phyloP scores from a whole-genome alignment of 1,140 invertebrate genomes.

The Procambarus clarkii region DNA sequence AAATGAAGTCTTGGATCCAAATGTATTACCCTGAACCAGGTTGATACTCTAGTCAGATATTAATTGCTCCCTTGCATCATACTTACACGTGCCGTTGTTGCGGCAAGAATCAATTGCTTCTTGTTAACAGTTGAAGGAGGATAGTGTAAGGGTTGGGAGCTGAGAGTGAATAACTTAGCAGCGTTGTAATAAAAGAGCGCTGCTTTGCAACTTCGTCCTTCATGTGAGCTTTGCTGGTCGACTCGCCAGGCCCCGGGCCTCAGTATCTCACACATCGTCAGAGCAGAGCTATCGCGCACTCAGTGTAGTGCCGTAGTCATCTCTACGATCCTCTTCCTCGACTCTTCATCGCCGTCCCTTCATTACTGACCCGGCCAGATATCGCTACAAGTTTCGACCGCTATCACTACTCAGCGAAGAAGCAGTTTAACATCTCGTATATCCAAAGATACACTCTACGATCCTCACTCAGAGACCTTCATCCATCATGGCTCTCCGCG shows the following conservation, averaged over 20 bases:
- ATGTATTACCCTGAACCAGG: too few species aligned
- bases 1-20: too few species aligned
- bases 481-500: background rate
- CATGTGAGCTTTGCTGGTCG: background rate
- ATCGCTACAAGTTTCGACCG: too few species aligned
- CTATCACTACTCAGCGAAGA: background rate
- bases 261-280: conserved; percentile 6
- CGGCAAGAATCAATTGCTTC: too few species aligned
- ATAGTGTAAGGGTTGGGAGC: too few species aligned
- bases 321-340: background rate
- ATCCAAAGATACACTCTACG: background rate
- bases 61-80: too few species aligned
- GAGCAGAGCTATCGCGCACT: conserved; percentile 48
- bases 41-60: too few species aligned
- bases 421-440: background rate
- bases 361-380: too few species aligned
- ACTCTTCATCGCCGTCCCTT: background rate
- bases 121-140: too few species aligned
- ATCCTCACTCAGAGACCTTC: background rate
- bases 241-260: background rate
- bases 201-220: background rate
- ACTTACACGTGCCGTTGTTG: too few species aligned
- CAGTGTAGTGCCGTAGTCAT: conserved; percentile 63
- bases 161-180: too few species aligned
- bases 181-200: background rate